Conservation (phyloP, 2,888 invertebrate species). For the Tenthredo mesomela region DNA sequence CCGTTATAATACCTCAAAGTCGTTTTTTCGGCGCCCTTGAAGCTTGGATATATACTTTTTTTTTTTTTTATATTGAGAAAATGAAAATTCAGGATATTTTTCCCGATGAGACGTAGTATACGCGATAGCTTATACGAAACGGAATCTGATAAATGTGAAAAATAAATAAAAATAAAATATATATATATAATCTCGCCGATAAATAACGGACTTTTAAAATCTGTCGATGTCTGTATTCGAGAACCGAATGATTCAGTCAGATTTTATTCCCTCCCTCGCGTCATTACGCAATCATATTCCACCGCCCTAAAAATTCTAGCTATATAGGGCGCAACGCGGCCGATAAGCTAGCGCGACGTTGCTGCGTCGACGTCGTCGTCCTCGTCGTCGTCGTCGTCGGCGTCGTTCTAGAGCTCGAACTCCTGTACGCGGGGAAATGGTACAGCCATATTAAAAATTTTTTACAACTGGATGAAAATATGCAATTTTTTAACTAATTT, state of each 20-base stretch:
- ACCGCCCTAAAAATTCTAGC: slow-evolving; percentile 35
- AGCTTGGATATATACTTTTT: too few relatives aligned
- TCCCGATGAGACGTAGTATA: background rate
- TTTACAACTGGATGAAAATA: background rate
- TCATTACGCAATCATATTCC: slow-evolving; percentile 53
- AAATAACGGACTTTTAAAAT: background rate
- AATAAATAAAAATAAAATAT: too few relatives aligned
- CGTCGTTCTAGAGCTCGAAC: slow-evolving; percentile 41
- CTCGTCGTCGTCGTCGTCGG: background rate
- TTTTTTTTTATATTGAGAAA: background rate
- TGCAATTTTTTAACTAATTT: background rate
- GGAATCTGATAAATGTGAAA: background rate
- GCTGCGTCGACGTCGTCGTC: background rate
- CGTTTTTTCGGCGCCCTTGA: too few relatives aligned
- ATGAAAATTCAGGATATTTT: background rate
- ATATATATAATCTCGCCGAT: background rate
- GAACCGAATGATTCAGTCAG: slow-evolving; percentile 36
- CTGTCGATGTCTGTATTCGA: background rate
- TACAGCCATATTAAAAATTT: slow-evolving; percentile 33
- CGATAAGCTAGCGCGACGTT: slow-evolving; percentile 39
- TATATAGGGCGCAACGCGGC: slow-evolving; percentile 36
- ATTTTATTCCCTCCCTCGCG: slow-evolving; percentile 40
- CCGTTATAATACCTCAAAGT: too few relatives aligned
- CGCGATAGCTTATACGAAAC: background rate
- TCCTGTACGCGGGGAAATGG: slow-evolving; percentile 2